Conservation (phyloP, 1,140 invertebrate species). For the Apolygus lucorum region DNA sequence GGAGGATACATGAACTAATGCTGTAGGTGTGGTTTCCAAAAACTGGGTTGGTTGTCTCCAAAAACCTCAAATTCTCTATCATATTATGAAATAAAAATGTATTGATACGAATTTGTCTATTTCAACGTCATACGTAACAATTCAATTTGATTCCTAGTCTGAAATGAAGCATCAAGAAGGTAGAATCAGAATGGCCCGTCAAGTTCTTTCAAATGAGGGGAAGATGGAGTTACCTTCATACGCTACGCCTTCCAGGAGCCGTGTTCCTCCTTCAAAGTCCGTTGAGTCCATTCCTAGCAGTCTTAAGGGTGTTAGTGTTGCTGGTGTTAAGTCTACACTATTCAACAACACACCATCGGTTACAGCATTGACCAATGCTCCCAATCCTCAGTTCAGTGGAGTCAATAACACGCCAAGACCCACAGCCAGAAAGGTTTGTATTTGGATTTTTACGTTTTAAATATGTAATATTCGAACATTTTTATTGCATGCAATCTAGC, state of each 20-base stretch:
- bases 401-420: neutral
- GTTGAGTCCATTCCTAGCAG: neutral
- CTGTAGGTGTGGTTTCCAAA: too few relatives aligned
- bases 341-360: neutral
- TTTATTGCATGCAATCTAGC: too few relatives aligned
- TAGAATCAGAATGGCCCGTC: neutral
- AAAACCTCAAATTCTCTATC: too few relatives aligned
- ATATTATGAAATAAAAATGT: too few relatives aligned
- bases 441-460: too few relatives aligned
- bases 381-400: neutral
- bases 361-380: neutral
- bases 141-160: slow-evolving; percentile 31
- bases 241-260: neutral
- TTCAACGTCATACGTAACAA: too few relatives aligned
- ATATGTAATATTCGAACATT: neutral
- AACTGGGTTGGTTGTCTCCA: too few relatives aligned
- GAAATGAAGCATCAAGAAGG: slow-evolving; percentile 23
- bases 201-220: slow-evolving; percentile 17
- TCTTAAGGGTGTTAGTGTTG: neutral
- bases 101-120: too few relatives aligned
- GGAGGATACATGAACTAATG: too few relatives aligned
- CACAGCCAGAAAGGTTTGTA: slow-evolving; percentile 23
- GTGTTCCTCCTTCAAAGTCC: neutral
- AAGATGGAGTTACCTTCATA: neutral
- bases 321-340: neutral